Base-by-base conservation (phyloP, 2,888 invertebrate genomes). In the Xiphydria camelus region DNA sequence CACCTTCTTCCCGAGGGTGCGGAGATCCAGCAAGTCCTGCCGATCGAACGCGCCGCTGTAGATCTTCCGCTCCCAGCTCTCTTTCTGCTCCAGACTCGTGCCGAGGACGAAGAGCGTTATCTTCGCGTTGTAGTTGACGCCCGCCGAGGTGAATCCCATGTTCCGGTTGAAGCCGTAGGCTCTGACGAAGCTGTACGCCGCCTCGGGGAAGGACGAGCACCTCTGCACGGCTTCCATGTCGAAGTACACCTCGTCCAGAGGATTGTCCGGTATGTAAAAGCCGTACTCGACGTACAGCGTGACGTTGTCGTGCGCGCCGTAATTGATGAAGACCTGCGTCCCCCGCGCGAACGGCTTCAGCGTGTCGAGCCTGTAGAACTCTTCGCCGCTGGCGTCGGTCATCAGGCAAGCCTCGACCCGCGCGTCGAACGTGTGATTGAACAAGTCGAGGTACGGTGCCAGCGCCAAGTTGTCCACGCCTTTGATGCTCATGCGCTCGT, bases 211-310 rank as follows among this genome's bases (percentile, higher is more conserved):
- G 25, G 65, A 62, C 1, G 81, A 63, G 55, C 78, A 79, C 26
- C 66, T 53, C 51, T 79, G 68, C 23, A 88, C 70, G 59, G 82
- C 80, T 25, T 78, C 75, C 61, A 84, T 78, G 21, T 76, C 68
- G 61, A 91, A 82, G 39, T 79, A 75, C 38, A 89, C 80, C 68
- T 76, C 81, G 73, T 90, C 89, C 58, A 88, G 77, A 21, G 80
- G 78, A 78, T 91, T 92, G 4, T 76, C 66, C 0, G 83, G 80
- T 49, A 88, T 73, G 60, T 83, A 85, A 73, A 95, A 95, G 0
- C 95, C 95, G 78, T 95, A 95, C 63, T 95, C 91, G 0, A 86
- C 78, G 21, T 90, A 82, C n/a, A 95, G 77, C 70, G 88, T 89
- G 1, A 83, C 73, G 77, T 90, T 95, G 59, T 87, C 83, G 68